phyloP scores from a whole-genome alignment of 2,888 invertebrate species.

The Erynnis tages region DNA sequence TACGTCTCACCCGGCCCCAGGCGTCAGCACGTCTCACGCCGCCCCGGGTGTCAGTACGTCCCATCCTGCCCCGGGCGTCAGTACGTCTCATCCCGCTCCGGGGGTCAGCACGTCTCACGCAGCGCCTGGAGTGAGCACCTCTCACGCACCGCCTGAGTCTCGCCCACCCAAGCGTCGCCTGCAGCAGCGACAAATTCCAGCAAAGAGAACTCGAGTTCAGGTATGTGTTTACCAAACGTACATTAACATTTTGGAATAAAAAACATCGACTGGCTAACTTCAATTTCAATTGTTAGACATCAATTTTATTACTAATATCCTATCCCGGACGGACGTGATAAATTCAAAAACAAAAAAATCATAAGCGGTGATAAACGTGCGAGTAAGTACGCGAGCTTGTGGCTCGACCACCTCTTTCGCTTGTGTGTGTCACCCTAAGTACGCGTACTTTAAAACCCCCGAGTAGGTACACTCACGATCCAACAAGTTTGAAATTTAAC shows the following conservation, averaged over 20 bases:
- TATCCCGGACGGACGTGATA: too few species aligned
- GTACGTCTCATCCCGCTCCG: conserved; percentile 39
- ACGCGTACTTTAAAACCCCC: too few species aligned
- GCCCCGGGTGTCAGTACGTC: conserved; percentile 42
- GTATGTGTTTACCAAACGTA: conserved; percentile 41
- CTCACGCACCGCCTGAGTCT: conserved; percentile 60
- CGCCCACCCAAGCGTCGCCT: conserved; percentile 66
- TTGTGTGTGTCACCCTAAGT: too few species aligned
- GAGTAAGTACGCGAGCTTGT: too few species aligned
- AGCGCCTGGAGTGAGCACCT: conserved; percentile 54
- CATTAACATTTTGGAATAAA: neutral
- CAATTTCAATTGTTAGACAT: too few species aligned
- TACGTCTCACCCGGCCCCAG: conserved; percentile 47
- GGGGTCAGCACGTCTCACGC: conserved; percentile 45
- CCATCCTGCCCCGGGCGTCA: conserved; percentile 50
- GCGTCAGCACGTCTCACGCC: conserved; percentile 47
- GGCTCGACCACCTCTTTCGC: too few species aligned
- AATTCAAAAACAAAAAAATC: too few species aligned
- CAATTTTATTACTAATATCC: too few species aligned
- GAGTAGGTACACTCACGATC: too few species aligned
- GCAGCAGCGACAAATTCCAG: conserved; percentile 65
- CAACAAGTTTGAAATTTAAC: too few species aligned
- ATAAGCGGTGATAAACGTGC: too few species aligned
- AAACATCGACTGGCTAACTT: too few species aligned
- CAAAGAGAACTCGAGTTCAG: conserved; percentile 80